A percentile compares a stretch with the other conserved stretches of the same genome.
Conservation (phyloP, 1,140 invertebrate species). For the Drosophila athabasca region DNA sequence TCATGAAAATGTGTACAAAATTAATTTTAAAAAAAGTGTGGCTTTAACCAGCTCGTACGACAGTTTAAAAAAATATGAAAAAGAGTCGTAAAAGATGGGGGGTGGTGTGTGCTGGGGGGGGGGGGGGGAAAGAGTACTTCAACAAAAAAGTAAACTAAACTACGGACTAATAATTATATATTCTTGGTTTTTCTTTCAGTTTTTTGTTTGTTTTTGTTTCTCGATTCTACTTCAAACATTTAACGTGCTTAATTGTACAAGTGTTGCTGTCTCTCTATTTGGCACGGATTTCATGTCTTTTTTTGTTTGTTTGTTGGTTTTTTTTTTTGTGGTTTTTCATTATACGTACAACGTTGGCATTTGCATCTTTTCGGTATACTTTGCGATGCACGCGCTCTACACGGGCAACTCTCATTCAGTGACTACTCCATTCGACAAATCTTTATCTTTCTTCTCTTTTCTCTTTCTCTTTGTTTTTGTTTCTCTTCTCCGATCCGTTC, state of each 20-base stretch:
- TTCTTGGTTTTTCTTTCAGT: constrained; percentile 39
- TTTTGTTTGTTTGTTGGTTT: constrained; percentile 20
- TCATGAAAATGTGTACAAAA: constrained; percentile 61
- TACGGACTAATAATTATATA: constrained; percentile 39
- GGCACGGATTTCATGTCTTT: constrained; percentile 74
- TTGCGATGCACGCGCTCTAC: constrained; percentile 64
- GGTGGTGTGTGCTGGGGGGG: too few species aligned
- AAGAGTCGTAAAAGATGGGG: constrained; percentile 56
- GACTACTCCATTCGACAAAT: constrained; percentile 78
- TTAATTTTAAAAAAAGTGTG: constrained; percentile 37
- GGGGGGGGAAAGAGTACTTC: constrained; percentile 22
- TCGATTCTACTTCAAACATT: constrained; percentile 61
- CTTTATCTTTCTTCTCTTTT: constrained; percentile 25
- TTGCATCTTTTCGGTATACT: constrained; percentile 52
- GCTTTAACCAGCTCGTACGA: constrained; percentile 52
- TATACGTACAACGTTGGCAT: constrained; percentile 75
- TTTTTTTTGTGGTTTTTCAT: constrained; percentile 30
- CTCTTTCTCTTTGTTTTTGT: background rate
- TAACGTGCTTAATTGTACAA: constrained; percentile 62
- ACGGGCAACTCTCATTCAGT: constrained; percentile 64
- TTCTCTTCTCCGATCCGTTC: too few species aligned
- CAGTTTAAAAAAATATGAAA: constrained; percentile 60
- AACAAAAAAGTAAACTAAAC: constrained; percentile 56
- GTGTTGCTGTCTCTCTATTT: constrained; percentile 60
- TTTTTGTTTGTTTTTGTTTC: constrained; percentile 12